A percentile compares a stretch with the other conserved stretches of the same genome.
These are phyloP conservation scores for Pyrrhosoma nymphula DNA, from an alignment of 2,888 invertebrate species.

Conservation along the genomic window DNA sequence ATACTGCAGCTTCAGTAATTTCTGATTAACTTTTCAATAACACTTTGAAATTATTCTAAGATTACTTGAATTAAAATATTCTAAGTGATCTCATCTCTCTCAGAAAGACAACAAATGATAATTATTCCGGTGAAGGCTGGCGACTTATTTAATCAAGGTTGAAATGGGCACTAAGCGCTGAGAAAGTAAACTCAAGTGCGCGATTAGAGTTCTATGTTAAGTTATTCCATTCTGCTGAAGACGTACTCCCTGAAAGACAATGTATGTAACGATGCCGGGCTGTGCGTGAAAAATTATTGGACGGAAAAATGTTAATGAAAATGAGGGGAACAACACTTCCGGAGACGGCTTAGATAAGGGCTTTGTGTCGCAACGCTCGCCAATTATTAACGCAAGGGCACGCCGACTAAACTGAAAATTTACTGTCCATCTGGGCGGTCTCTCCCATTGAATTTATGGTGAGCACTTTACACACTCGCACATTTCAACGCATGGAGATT, in stretches of 20 bases:
- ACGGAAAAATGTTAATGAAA: not conserved
- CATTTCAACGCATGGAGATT: not conserved
- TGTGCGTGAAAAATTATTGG: not conserved
- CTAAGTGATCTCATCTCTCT: no score
- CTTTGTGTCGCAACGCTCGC: not conserved
- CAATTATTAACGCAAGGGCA: slow-evolving; percentile 16
- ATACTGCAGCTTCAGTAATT: not conserved
- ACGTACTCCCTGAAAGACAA: not conserved
- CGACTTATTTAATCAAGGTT: not conserved
- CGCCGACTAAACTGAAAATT: not conserved
- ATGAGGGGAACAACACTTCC: not conserved
- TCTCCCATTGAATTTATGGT: not conserved
- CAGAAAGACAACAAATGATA: not conserved
- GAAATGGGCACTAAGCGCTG: not conserved
- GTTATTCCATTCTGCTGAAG: not conserved
- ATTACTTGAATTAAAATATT: no score
- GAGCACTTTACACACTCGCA: not conserved
- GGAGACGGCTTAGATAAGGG: not conserved
- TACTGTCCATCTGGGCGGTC: not conserved
- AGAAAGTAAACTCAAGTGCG: not conserved
- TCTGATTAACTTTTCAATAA: not conserved
- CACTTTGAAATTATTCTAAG: not conserved
- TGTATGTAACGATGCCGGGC: not conserved
- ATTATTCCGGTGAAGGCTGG: not conserved
- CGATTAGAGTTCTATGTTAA: not conserved